Conservation (phyloP, 2,113 vertebrate genomes). For the Emydocephalus ijimae region DNA sequence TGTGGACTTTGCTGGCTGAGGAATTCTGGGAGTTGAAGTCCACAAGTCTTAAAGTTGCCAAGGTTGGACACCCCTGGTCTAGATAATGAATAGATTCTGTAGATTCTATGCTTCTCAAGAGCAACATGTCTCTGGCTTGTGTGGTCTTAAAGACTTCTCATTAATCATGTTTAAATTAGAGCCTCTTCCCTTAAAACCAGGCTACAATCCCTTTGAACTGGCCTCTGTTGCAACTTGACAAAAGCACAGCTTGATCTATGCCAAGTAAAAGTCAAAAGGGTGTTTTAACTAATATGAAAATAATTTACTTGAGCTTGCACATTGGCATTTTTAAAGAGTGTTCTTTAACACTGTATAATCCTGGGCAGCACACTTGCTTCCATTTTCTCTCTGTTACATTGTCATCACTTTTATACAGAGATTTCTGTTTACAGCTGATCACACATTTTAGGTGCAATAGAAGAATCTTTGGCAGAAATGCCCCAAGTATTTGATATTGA, state of each 20-base stretch:
- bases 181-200: background rate
- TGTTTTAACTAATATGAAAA: background rate
- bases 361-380: conserved; percentile 23
- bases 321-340: conserved; percentile 24
- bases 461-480: conserved; percentile 54
- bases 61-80: background rate
- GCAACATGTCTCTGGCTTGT: background rate
- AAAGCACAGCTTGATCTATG: background rate
- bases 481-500: conserved; percentile 67
- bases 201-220: background rate
- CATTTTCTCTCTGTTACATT: conserved; percentile 12
- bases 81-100: background rate
- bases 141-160: background rate
- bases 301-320: background rate
- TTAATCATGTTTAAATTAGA: background rate
- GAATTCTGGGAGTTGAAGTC: too few species aligned
- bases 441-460: conserved; percentile 59
- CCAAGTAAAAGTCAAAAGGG: background rate
- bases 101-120: background rate
- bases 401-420: conserved; percentile 16
- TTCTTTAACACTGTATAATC: conserved; percentile 43
- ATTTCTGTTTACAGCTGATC: conserved; percentile 56
- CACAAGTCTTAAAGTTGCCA: too few species aligned
- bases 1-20: too few species aligned
- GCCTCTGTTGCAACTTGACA: background rate